Evolutionary conservation across 2,797 vertebrate genomes (phyloP).

Genomic region (Onychomys arenicola): DNA sequence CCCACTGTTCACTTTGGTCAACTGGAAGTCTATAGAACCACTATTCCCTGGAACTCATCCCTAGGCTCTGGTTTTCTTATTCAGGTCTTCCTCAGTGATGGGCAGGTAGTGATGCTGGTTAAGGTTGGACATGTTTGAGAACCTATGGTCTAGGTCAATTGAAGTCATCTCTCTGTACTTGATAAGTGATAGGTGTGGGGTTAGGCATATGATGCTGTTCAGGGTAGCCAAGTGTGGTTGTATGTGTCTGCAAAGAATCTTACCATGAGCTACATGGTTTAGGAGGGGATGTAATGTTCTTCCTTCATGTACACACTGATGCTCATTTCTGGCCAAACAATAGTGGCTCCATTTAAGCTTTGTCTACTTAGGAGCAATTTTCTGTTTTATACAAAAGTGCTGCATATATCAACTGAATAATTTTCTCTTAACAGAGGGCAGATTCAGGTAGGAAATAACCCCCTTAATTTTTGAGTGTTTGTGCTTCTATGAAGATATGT

Average conservation of each 20-base stretch:
- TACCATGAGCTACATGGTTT: background rate
- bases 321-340: too few species aligned
- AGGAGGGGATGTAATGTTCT: background rate
- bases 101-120: fast-evolving
- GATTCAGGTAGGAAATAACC: background rate
- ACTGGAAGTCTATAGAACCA: background rate
- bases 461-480: background rate
- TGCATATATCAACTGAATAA: background rate
- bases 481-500: background rate
- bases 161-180: too few species aligned
- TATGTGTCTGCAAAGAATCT: background rate
- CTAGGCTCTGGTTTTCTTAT: background rate
- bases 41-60: fast-evolving
- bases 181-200: fast-evolving
- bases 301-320: background rate
- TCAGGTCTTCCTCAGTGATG: too few species aligned
- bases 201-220: background rate
- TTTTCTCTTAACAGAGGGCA: background rate
- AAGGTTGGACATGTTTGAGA: background rate
- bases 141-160: background rate
- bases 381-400: background rate
- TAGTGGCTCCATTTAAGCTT: background rate
- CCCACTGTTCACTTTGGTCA: background rate
- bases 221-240: background rate
- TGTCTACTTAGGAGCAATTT: too few species aligned